phyloP scores from a whole-genome alignment of 37 sponge, comb jelly and placozoan genomes.

The Ephydatia muelleri region DNA sequence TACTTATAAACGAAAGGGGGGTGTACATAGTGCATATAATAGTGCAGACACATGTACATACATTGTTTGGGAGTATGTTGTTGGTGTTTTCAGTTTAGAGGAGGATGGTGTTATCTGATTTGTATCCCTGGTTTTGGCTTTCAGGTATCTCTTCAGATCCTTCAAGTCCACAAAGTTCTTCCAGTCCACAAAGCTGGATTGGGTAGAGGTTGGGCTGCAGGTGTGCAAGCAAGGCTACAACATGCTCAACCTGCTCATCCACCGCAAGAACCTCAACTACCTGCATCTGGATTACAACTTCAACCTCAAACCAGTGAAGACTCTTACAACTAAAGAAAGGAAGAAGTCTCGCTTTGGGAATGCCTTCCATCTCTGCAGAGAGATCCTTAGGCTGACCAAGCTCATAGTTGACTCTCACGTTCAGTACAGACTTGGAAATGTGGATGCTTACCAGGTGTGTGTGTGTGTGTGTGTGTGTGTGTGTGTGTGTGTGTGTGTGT shows the following conservation, averaged over 20 bases:
- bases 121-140: too few relatives aligned
- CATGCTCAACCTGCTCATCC: constrained; percentile 99
- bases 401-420: constrained; percentile 97
- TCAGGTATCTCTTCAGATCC: constrained; percentile 93
- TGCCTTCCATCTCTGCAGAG: constrained; percentile 99
- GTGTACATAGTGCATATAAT: too few relatives aligned
- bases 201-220: constrained; percentile 99
- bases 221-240: constrained; percentile 99
- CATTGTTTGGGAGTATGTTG: too few relatives aligned
- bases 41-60: too few relatives aligned
- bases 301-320: constrained; percentile 99
- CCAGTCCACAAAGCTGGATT: constrained; percentile 98
- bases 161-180: constrained; percentile 99
- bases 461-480: constrained; percentile 1
- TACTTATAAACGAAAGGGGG: background rate
- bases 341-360: constrained; percentile 99
- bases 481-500: background rate
- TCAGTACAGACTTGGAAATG: constrained; percentile 98
- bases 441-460: constrained; percentile 89
- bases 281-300: constrained; percentile 99
- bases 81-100: too few relatives aligned
- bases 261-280: constrained; percentile 99
- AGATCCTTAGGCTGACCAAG: constrained; percentile 98
- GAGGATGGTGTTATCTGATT: background rate
- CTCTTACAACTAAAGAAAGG: constrained; percentile 97